Conservation (phyloP, 2,113 vertebrate species). For the Trachemys scripta region DNA sequence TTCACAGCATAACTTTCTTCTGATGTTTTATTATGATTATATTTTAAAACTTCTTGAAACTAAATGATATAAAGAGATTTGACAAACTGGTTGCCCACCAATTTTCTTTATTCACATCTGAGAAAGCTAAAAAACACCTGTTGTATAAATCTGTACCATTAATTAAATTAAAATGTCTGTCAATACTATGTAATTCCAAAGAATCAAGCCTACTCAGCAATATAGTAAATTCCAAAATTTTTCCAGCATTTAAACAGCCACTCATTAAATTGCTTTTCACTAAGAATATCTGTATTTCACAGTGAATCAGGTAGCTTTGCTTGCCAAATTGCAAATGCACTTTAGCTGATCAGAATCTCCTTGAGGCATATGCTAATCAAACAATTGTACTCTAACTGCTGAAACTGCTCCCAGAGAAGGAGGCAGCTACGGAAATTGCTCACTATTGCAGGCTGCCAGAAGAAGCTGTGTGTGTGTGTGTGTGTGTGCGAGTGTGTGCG, state of each 20-base stretch:
- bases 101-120: background rate
- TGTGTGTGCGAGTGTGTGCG: too few species aligned
- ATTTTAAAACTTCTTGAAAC: background rate
- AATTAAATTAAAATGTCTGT: background rate
- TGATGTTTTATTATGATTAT: background rate
- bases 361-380: background rate
- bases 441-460: background rate
- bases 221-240: background rate
- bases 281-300: background rate
- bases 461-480: too few species aligned
- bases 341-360: slow-evolving; percentile 27
- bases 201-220: slow-evolving; percentile 20
- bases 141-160: background rate
- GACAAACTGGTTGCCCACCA: background rate
- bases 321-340: slow-evolving; percentile 25
- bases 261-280: slow-evolving; percentile 19
- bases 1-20: background rate
- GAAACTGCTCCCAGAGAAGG: background rate
- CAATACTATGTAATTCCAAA: slow-evolving; percentile 8
- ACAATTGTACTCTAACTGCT: background rate
- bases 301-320: slow-evolving; percentile 7
- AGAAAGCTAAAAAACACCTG: fast-evolving
- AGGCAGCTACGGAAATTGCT: background rate
- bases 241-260: slow-evolving; percentile 16
- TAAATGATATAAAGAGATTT: background rate